Evolutionary conservation across 2,888 invertebrate genomes (phyloP).

Genomic region (Diplolepis rosae): DNA sequence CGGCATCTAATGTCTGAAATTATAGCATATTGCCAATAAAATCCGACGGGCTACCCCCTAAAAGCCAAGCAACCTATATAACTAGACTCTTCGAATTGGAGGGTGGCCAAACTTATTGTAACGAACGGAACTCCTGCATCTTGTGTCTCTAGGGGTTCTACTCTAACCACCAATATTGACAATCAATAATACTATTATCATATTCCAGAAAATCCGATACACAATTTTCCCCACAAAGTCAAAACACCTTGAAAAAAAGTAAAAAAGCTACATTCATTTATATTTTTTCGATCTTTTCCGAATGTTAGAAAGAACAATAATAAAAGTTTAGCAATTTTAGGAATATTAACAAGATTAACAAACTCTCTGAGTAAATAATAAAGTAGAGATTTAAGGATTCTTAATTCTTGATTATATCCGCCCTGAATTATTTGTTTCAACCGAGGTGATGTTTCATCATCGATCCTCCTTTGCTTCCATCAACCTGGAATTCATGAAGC

Average conservation of each 20-base stretch:
- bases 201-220: constrained; percentile 37
- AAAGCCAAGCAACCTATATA: constrained; percentile 52
- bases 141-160: constrained; percentile 49
- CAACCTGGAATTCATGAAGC: not conserved
- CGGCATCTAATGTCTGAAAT: constrained; percentile 73
- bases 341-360: not conserved
- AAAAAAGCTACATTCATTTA: not conserved
- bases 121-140: constrained; percentile 65
- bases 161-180: constrained; percentile 56
- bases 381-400: not conserved
- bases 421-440: not conserved
- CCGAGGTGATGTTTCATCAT: not conserved
- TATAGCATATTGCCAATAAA: constrained; percentile 75
- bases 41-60: constrained; percentile 64
- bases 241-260: not conserved
- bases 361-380: not conserved
- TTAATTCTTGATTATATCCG: not conserved
- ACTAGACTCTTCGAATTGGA: constrained; percentile 47
- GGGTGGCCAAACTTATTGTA: constrained; percentile 65
- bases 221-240: too few species aligned
- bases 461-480: not conserved
- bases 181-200: constrained; percentile 65
- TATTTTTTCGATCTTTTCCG: not conserved
- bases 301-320: not conserved
- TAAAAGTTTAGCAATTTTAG: not conserved